phyloP scores from a whole-genome alignment of 2,113 vertebrate genomes.

The Rhombomys opimus region DNA sequence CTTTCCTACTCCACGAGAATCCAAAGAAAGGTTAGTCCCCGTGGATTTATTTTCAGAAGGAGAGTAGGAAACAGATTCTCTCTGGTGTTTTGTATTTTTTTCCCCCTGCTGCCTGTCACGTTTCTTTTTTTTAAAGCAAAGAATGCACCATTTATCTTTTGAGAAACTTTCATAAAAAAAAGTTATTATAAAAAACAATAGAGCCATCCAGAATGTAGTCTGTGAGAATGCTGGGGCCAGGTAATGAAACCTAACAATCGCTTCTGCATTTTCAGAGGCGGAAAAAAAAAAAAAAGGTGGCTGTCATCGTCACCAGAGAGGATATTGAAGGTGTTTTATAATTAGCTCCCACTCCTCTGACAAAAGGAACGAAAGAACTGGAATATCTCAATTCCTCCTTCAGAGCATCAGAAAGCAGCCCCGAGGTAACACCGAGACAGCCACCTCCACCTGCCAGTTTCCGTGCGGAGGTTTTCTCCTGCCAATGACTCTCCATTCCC shows the following conservation, averaged over 20 bases:
- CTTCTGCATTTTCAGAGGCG: conserved; percentile 22
- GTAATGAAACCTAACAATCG: not conserved
- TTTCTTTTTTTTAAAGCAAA: not conserved
- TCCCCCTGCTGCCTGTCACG: not conserved
- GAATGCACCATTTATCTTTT: not conserved
- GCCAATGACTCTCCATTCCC: conserved; percentile 67
- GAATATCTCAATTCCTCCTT: conserved; percentile 54
- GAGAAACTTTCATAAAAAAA: conserved; percentile 59
- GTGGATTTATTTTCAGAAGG: not conserved
- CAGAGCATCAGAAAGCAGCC: conserved; percentile 48
- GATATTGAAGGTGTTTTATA: conserved; percentile 72
- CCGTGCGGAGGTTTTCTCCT: conserved; percentile 56
- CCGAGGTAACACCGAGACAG: not conserved
- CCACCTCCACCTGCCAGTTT: conserved; percentile 69
- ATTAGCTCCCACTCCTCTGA: conserved; percentile 53
- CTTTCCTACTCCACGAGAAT: not conserved
- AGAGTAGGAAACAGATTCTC: not conserved
- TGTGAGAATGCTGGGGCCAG: not conserved
- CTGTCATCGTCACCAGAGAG: conserved; percentile 44
- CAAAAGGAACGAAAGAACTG: conserved; percentile 70
- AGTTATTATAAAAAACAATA: conserved; percentile 43
- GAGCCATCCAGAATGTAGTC: not conserved
- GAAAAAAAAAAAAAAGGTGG: conserved; percentile 34
- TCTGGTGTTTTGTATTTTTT: not conserved
- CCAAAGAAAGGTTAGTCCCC: not conserved